phyloP scores from a whole-genome alignment of 2,888 invertebrate species.

The Odiellus spinosus region DNA sequence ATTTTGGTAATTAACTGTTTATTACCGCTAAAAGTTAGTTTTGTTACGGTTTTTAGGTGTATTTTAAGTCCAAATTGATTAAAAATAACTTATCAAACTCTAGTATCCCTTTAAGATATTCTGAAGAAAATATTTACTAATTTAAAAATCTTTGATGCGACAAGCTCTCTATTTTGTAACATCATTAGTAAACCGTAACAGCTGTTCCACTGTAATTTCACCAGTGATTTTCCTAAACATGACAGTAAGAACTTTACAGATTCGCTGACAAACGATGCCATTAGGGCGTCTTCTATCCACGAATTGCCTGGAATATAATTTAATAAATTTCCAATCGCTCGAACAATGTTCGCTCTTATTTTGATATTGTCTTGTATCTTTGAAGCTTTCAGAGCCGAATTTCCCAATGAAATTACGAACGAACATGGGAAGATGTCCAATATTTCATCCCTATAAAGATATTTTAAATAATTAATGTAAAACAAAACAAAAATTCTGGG shows the following conservation, averaged over 20 bases:
- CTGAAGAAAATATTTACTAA: conserved; percentile 41
- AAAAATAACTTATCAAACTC: too few relatives aligned
- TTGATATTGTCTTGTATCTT: conserved; percentile 58
- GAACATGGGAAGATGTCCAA: conserved; percentile 36
- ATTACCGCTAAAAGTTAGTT: too few relatives aligned
- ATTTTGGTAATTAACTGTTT: too few relatives aligned
- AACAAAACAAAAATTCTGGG: too few relatives aligned
- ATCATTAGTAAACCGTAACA: conserved; percentile 72
- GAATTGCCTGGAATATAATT: conserved; percentile 37
- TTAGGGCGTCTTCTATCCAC: conserved; percentile 35
- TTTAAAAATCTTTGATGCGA: conserved; percentile 34
- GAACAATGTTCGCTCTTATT: conserved; percentile 52
- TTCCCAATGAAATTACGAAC: conserved; percentile 49
- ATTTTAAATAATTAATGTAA: too few relatives aligned
- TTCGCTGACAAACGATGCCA: conserved; percentile 27
- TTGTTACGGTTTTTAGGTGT: too few relatives aligned
- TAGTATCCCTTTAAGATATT: too few relatives aligned
- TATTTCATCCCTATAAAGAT: too few relatives aligned
- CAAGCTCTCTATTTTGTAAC: conserved; percentile 39
- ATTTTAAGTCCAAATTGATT: too few relatives aligned
- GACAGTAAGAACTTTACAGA: conserved; percentile 51
- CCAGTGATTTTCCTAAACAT: conserved; percentile 47
- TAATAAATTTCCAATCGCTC: conserved; percentile 64
- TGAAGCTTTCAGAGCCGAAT: conserved; percentile 46
- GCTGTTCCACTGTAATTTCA: conserved; percentile 66